phyloP scores from a whole-genome alignment of 2,888 invertebrate species.

The Erpobdella octoculata region DNA sequence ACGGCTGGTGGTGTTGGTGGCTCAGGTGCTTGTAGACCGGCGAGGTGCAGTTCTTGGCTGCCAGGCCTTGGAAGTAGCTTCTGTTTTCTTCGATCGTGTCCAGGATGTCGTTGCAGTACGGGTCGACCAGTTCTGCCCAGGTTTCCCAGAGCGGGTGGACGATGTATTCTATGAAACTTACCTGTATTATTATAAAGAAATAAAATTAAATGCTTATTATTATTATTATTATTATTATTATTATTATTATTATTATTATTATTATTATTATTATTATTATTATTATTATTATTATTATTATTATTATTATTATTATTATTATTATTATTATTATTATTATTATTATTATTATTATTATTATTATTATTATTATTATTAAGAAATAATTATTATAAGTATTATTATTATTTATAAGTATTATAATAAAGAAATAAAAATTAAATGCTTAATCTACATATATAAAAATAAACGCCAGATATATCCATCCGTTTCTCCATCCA shows the following conservation, averaged over 20 bases:
- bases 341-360: no score
- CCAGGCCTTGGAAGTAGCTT: slow-evolving; percentile 7
- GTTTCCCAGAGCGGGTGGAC: slow-evolving; percentile 31
- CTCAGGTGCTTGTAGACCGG: background rate
- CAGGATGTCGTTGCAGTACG: slow-evolving; percentile 28
- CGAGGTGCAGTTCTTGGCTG: background rate
- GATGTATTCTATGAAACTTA: slow-evolving; percentile 29
- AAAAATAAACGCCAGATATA: no score
- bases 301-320: no score
- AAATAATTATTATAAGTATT: no score
- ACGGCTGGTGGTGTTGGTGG: background rate
- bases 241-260: background rate
- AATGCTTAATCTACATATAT: no score
- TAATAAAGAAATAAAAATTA: no score
- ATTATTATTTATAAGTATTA: no score
- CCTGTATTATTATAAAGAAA: background rate
- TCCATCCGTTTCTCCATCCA: background rate
- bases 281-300: no score
- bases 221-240: background rate
- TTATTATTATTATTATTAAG: no score
- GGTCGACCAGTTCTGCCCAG: slow-evolving; percentile 30
- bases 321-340: no score
- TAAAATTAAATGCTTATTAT: background rate
- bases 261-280: no score
- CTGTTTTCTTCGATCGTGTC: slow-evolving; percentile 24